These are phyloP conservation scores for Lasioglossum villosulum DNA, from an alignment of 2,888 invertebrate species.

Conservation along the genomic window DNA sequence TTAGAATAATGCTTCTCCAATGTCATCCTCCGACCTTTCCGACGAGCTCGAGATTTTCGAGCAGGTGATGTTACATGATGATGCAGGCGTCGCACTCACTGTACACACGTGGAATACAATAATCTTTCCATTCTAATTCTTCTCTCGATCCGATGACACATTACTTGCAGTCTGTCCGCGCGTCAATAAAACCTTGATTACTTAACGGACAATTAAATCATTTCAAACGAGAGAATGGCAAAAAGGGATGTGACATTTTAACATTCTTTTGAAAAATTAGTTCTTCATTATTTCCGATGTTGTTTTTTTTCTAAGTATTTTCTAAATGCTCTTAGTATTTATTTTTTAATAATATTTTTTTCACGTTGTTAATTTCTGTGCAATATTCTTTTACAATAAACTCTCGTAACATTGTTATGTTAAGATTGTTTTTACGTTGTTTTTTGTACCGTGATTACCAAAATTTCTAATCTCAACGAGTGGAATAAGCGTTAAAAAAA, in stretches of 20 bases:
- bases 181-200: conserved; percentile 1
- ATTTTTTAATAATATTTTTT: background rate
- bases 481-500: background rate
- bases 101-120: conserved; percentile 33
- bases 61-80: conserved; percentile 19
- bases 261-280: background rate
- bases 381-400: background rate
- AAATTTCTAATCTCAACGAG: background rate
- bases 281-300: background rate
- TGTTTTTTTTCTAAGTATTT: background rate
- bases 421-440: background rate
- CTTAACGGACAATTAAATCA: background rate
- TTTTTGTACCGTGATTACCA: background rate
- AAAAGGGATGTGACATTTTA: background rate
- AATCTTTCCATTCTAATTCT: conserved; percentile 24
- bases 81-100: conserved; percentile 19
- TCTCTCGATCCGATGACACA: background rate
- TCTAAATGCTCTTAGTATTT: background rate
- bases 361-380: background rate
- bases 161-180: background rate
- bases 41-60: conserved; percentile 27
- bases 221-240: background rate
- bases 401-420: background rate
- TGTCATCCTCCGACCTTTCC: conserved; percentile 30
- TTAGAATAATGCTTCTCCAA: conserved; percentile 11